Evolutionary conservation across 2,797 vertebrate species (phyloP), one percentile per base, ranked within the genome.

Genomic region (Eulemur albifrons): DNA sequence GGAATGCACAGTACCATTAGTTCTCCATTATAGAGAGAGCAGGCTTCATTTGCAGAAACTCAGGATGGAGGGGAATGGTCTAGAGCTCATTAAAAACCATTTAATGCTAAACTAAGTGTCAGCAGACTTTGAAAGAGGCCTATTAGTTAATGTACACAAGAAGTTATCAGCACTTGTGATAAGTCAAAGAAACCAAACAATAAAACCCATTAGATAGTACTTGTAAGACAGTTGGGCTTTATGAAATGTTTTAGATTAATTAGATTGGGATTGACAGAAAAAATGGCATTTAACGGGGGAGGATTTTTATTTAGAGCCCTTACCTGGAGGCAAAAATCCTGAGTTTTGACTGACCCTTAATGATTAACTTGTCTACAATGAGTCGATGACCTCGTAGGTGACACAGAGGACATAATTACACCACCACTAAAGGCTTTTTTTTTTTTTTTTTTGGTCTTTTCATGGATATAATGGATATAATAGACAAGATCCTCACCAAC

Each of bases 91-190:
- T 97, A 93, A 90, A 97, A 95, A 77, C 87, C 89, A 94, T 98
- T 97, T 96, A 96, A 93, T 40, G 94, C 93, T 95, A 92, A 96
- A 35, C 94, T 94, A 95, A 89, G 96, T 94, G 95, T 96, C 96
- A 92, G 92, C 79, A 67, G 83, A 93, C 86, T 94, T 94, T 92
- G 93, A 97, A 97, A 96, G 87, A 95, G 73, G 72, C 75, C 92
- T 97, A 90, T 97, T 97, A 96, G 96, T 97, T 96, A 96, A 95
- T 97, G 93, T 97, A 97, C 93, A 97, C 96, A 97, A 92, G 83
- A 95, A 95, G 91, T 97, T 98, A 97, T 97, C 96, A 96, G 97
- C 76, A 77, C 88, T 96, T 94, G 84, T 94, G 96, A 97, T 97
- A 98, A 97, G 96, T 67, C 89, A 93, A 97, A 95, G 83, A 97